Percentiles rank a stretch among this genome's conserved stretches.
Conservation (phyloP, 2,888 invertebrate species). For the Trilocha varians region DNA sequence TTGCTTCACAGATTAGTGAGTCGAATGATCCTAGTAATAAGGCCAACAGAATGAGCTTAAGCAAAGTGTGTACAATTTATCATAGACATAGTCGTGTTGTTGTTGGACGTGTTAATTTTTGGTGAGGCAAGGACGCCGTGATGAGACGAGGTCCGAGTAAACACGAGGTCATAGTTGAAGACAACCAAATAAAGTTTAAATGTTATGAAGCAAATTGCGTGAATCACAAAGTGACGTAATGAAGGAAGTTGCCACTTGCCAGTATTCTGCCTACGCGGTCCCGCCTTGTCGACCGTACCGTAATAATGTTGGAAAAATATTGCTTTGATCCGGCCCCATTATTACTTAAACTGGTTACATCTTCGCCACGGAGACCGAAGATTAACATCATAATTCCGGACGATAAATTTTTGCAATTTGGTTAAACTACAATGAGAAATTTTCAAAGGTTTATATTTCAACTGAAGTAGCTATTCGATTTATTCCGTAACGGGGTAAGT, state of each 20-base stretch:
- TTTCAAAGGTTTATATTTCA: constrained; percentile 2
- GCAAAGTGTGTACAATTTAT: constrained; percentile 13
- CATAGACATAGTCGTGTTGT: constrained; percentile 18
- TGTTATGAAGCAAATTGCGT: constrained; percentile 41
- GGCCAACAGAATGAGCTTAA: not conserved
- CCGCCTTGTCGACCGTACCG: constrained; percentile 32
- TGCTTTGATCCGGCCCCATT: constrained; percentile 35
- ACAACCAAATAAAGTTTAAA: constrained; percentile 33
- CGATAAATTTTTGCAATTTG: constrained; percentile 24
- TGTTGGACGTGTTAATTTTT: constrained; percentile 22
- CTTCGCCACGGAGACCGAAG: constrained; percentile 26
- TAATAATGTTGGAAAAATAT: constrained; percentile 40
- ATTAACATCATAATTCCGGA: constrained; percentile 31
- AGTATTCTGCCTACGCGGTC: constrained; percentile 51
- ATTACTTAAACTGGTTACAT: constrained; percentile 33
- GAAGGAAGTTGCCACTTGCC: constrained; percentile 62
- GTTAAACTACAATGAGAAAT: constrained; percentile 2
- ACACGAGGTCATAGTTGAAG: constrained; percentile 42
- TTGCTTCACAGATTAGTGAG: too few species aligned
- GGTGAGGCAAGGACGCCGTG: constrained; percentile 36
- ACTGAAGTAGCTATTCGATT: not conserved
- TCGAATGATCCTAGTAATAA: not conserved
- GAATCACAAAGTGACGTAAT: constrained; percentile 65
- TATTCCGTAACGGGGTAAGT: not conserved
- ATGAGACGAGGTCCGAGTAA: constrained; percentile 14